phyloP scores from a whole-genome alignment of 2,113 vertebrate species.

The Origma solitaria region DNA sequence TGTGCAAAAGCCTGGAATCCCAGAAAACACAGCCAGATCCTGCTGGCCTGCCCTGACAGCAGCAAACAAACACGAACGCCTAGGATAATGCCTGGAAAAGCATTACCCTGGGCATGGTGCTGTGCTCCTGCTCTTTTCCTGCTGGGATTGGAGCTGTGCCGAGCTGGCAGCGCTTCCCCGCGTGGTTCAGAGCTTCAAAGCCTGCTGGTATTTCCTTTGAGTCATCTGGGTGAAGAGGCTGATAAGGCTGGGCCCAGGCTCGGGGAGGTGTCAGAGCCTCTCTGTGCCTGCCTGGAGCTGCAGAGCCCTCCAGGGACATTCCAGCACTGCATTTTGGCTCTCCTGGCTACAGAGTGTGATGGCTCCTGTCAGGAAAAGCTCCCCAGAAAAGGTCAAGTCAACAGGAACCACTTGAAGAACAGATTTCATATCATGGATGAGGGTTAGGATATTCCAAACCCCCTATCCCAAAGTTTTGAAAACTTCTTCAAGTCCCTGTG shows the following conservation, averaged over 20 bases:
- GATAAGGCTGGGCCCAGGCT: background rate
- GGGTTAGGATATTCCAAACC: background rate
- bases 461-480: background rate
- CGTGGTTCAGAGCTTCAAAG: background rate
- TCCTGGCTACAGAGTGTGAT: background rate
- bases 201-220: conserved; percentile 25
- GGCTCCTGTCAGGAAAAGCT: background rate
- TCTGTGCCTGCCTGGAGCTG: background rate
- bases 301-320: background rate
- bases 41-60: background rate
- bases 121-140: background rate
- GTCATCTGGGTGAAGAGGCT: background rate
- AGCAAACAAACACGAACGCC: background rate
- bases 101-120: background rate
- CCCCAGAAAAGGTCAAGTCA: background rate
- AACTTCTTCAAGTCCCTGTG: background rate
- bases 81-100: background rate
- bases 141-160: background rate
- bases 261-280: background rate
- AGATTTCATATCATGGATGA: background rate
- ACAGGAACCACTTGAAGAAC: background rate
- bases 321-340: background rate
- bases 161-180: background rate
- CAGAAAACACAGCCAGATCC: background rate
- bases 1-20: background rate